phyloP scores from a whole-genome alignment of 2,113 vertebrate species.

The Saguinus midas region DNA sequence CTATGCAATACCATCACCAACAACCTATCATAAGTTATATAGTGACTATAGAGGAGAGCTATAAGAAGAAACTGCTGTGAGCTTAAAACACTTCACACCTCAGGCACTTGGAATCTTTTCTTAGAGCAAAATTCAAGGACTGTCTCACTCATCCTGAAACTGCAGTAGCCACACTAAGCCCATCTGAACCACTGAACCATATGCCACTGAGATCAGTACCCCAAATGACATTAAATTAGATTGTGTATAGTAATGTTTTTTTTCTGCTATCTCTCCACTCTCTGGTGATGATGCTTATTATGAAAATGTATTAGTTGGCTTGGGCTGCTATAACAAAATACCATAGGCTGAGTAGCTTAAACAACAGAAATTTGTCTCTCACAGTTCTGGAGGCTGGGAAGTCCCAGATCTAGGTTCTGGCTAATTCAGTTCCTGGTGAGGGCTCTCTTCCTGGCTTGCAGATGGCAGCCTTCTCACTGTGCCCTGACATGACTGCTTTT shows the following conservation, averaged over 20 bases:
- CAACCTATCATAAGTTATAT: background rate
- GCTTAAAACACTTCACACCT: background rate
- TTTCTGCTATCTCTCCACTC: background rate
- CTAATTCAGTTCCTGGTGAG: background rate
- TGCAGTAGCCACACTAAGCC: background rate
- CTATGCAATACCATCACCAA: background rate
- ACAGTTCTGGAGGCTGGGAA: background rate
- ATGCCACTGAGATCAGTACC: background rate
- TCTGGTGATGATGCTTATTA: background rate
- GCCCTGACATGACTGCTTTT: background rate
- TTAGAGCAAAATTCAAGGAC: background rate
- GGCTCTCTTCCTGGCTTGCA: background rate
- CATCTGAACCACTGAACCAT: background rate
- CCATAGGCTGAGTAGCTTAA: background rate
- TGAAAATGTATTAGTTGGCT: background rate
- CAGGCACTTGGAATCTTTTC: background rate
- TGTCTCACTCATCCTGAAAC: background rate
- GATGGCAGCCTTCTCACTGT: background rate
- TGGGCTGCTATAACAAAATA: background rate
- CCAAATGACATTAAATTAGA: background rate
- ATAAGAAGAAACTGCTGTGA: background rate
- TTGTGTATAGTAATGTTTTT: background rate
- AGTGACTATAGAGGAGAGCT: background rate
- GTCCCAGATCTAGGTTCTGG: background rate
- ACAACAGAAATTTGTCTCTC: background rate